Evolutionary conservation across 2,797 vertebrate genomes (phyloP).

Genomic region (Pteronotus mesoamericanus): DNA sequence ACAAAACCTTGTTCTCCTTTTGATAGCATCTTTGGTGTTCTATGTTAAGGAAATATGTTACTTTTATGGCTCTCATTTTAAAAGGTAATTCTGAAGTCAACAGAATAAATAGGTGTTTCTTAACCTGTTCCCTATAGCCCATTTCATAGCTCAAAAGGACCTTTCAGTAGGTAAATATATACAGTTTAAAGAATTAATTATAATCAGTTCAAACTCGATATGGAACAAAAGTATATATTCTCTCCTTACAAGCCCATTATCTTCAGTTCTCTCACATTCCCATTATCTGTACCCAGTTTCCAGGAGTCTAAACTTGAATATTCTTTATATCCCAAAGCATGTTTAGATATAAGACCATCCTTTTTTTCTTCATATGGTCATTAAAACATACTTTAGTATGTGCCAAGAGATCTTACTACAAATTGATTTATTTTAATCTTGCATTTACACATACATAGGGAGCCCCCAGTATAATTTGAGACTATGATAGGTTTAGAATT

Average conservation of each 20-base stretch:
- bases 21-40: neutral
- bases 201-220: slow-evolving; percentile 8
- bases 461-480: neutral
- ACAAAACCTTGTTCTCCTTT: neutral
- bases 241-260: neutral
- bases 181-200: slow-evolving; percentile 1
- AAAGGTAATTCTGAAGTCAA: neutral
- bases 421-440: neutral
- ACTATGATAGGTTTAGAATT: neutral
- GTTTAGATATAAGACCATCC: neutral
- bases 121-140: neutral
- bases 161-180: neutral
- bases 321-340: slow-evolving; percentile 9
- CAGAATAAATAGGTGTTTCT: neutral
- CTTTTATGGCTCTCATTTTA: slow-evolving; percentile 10
- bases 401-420: neutral
- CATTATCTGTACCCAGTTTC: neutral
- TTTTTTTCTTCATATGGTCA: neutral
- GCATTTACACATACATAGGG: neutral
- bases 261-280: slow-evolving; percentile 18
- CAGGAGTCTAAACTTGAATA: neutral
- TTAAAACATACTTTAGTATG: neutral
- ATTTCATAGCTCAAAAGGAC: slow-evolving; percentile 12
- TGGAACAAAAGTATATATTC: neutral
- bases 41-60: slow-evolving; percentile 4